Base-by-base conservation (phyloP, 2,888 invertebrate species). In the Melanargia galathea region DNA sequence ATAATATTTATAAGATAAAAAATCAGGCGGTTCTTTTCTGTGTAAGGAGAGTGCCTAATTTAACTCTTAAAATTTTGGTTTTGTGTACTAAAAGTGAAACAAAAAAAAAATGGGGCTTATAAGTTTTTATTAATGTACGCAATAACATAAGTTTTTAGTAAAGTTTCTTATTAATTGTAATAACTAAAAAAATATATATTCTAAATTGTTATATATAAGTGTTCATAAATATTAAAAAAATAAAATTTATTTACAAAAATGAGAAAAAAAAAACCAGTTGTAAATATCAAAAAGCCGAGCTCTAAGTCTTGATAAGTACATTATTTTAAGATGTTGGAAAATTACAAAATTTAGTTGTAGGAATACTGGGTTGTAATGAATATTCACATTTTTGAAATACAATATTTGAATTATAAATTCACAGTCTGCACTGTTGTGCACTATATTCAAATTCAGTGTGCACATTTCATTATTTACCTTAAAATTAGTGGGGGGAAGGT, bases 161-260 rank as follows among this genome's bases (percentile, higher is more conserved):
- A n/a, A n/a, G 82, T 81, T 86, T 78, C 78, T 75, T 74, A 75
- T 78, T 81, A 81, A 73, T 69, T 68, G 66, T 76, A 71, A 70
- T 64, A 71, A 71, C 71, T 30, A 30, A 33, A 20, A 35, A 33
- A 35, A 52, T 35, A 33, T 84, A 87, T 88, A 90, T 90, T 90
- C 89, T 89, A 90, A 90, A 90, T 89, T 84, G 85, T 84, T 87
- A 70, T 90, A 89, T 87, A 70, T 90, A 89, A 87, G 89, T 90
- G 89, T 90, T 90, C 87, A 85, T 86, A 85, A 78, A 70, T 81
- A 78, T 81, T 83, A 43, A 40, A 83, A 83, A 87, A 77, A 84
- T 83, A n/a, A n/a, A n/a, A n/a, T n/a, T n/a, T n/a, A n/a, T 87
- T 83, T 86, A 87, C 83, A 81, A 82, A 75, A 82, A 78, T 59